Conservation (phyloP, 2,888 invertebrate genomes). For the Coleophora deauratella region DNA sequence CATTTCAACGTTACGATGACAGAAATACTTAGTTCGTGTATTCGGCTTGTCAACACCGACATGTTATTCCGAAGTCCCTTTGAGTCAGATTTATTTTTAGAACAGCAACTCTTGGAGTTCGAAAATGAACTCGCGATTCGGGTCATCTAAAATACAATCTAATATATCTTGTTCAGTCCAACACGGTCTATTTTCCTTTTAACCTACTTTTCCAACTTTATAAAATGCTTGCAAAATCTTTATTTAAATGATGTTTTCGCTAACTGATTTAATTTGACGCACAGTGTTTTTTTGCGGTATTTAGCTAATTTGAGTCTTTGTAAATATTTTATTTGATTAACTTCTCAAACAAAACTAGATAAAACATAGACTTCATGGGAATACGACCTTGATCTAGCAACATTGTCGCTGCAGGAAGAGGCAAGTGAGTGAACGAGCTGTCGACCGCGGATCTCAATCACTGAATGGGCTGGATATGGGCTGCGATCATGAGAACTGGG, state of each 20-base stretch:
- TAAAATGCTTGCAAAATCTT: no score
- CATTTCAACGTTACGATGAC: slow-evolving; percentile 20
- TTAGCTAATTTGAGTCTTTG: no score
- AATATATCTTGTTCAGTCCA: no score
- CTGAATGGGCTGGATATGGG: slow-evolving; percentile 46
- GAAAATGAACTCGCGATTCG: slow-evolving; percentile 41
- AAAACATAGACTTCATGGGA: slow-evolving; percentile 13
- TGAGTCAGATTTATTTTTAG: slow-evolving; percentile 48
- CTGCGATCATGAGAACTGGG: slow-evolving; percentile 60
- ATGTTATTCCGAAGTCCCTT: slow-evolving; percentile 2
- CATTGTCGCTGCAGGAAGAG: slow-evolving; percentile 54
- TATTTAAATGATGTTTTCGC: no score
- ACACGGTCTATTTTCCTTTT: no score
- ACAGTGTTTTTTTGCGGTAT: no score
- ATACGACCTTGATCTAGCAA: slow-evolving; percentile 45
- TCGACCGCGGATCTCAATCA: slow-evolving; percentile 43
- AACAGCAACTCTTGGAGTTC: slow-evolving; percentile 22
- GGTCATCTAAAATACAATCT: slow-evolving; percentile 32
- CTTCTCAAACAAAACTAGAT: no score
- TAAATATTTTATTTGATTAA: no score
- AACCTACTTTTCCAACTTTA: no score
- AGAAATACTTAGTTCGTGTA: slow-evolving; percentile 30
- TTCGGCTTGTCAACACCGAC: neutral
- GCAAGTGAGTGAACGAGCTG: slow-evolving; percentile 53
- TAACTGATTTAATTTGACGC: no score